phyloP scores from a whole-genome alignment of 1,140 invertebrate species.

The Cyclina sinensis region DNA sequence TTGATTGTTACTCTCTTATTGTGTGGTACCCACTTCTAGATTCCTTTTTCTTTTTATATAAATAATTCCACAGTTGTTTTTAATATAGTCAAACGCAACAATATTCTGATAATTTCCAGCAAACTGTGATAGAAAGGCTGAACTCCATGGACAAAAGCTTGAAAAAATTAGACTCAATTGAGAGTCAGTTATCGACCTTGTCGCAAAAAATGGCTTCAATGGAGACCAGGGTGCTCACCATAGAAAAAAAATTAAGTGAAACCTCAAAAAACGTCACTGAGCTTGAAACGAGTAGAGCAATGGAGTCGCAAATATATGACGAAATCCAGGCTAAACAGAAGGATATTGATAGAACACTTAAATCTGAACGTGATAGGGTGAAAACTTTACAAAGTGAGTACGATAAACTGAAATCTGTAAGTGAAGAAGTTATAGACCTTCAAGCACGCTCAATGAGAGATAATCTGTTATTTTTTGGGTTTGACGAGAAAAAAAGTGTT shows the following conservation, averaged over 20 bases:
- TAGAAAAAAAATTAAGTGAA: not conserved
- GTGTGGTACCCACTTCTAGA: no score
- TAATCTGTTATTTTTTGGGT: not conserved
- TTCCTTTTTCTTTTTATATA: no score
- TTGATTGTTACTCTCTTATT: no score
- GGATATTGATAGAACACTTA: slow-evolving; percentile 13
- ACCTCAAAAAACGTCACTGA: not conserved
- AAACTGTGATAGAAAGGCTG: slow-evolving; percentile 3
- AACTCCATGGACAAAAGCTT: slow-evolving; percentile 26
- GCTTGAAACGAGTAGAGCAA: not conserved
- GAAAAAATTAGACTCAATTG: not conserved
- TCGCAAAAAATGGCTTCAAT: not conserved
- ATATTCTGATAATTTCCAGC: not conserved
- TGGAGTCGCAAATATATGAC: not conserved
- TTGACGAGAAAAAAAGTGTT: not conserved
- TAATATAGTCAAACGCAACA: not conserved
- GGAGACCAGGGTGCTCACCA: not conserved
- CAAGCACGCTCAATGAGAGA: not conserved
- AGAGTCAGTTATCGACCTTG: not conserved
- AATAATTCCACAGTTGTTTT: not conserved
- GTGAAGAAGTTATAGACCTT: not conserved
- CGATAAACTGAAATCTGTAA: not conserved
- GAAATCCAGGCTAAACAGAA: not conserved
- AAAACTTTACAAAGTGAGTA: not conserved
- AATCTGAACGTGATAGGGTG: not conserved